Evolutionary conservation across 2,888 invertebrate species (phyloP), one percentile per base, ranked within the genome.

Genomic region (Adineta ricciae): DNA sequence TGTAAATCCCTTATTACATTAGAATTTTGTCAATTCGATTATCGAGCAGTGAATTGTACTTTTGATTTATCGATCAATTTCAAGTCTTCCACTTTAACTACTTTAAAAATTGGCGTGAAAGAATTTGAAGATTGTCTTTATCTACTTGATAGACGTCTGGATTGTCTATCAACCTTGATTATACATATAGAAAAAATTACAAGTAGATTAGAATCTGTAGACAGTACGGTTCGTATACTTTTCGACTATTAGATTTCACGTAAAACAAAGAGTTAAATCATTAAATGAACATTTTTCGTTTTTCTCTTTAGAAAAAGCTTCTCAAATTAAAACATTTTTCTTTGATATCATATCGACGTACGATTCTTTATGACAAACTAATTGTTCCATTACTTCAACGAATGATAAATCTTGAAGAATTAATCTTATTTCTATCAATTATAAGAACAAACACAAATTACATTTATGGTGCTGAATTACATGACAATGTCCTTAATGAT

Each of bases 391-490:
- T 64, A 64, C 56, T 64, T 64, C 27, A 21, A 27, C 7, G 56
- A 64, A 64, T 64, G 56, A 64, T 64, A 64, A 64, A 64, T 64
- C 56, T 64, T 64, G 27, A 64, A 64, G 4, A 64, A 64, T 64
- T 64, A 24, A 21, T 5, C n/a, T 64, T 64, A 64, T 64, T 24
- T 64, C 11, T 64, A 24, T 64, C 56, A 21, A 64, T 64, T 9
- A 5, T 64, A 27, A 64, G 56, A 64, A 5, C 5, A 11, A 9
- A 64, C 14, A 2, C 1, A 24, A 64, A n/a, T 64, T 64, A 64
- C 24, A 64, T 64, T 64, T n/a, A 64, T 64, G 27, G 56, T 11
- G 27, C 7, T 21, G 24, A 64, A 64, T 64, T 64, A 27, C 27
- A 64, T 64, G 24, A 64, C 27, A 27, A 64, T 27, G 27, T 64